phyloP scores from a whole-genome alignment of 2,797 vertebrate genomes.

The Staurois parvus region DNA sequence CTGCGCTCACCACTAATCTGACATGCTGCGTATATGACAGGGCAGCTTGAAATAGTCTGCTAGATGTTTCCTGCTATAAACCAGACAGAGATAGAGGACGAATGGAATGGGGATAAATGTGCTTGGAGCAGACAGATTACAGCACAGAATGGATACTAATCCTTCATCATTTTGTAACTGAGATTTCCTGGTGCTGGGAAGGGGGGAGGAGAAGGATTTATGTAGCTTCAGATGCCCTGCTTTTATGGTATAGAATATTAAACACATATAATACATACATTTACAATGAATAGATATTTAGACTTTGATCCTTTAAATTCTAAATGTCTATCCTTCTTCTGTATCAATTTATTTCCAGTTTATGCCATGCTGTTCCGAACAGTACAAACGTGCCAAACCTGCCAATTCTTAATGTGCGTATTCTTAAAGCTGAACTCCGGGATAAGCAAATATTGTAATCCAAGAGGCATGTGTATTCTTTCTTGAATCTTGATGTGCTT shows the following conservation, averaged over 20 bases:
- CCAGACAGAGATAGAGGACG: neutral
- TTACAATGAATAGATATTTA: too few species aligned
- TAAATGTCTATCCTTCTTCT: too few species aligned
- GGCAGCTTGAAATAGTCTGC: slow-evolving; percentile 13
- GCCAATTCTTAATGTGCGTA: too few species aligned
- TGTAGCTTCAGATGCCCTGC: neutral
- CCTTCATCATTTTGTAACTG: slow-evolving; percentile 27
- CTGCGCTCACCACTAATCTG: neutral
- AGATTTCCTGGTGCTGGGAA: neutral
- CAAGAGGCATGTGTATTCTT: too few species aligned
- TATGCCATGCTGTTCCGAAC: too few species aligned
- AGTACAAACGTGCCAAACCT: too few species aligned
- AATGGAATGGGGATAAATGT: neutral
- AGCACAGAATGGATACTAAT: neutral
- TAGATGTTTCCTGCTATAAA: slow-evolving; percentile 9
- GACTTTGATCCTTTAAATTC: too few species aligned
- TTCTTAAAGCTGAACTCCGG: too few species aligned
- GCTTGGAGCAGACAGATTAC: slow-evolving; percentile 14
- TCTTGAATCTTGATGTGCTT: too few species aligned
- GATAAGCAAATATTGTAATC: too few species aligned
- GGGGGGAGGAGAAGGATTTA: neutral
- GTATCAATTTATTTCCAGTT: too few species aligned
- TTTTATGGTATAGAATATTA: neutral
- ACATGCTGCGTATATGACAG: neutral
- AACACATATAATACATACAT: too few species aligned